Base-by-base conservation (phyloP, 2,888 invertebrate species). In the Stenodema calcarata region DNA sequence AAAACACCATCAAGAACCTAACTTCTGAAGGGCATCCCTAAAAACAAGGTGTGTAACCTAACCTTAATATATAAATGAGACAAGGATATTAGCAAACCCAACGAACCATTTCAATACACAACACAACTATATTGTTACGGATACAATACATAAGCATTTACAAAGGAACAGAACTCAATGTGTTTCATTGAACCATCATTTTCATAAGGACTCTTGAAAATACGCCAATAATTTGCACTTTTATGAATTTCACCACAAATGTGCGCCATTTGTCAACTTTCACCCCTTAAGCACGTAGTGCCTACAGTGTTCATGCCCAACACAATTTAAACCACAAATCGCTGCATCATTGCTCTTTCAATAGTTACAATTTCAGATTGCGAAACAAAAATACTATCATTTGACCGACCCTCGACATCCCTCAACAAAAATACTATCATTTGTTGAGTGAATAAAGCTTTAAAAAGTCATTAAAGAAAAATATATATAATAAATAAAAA, bases 131-230 rank as follows among this genome's bases (percentile, higher is more conserved):
- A 70, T 70, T 70, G 27, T 70, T 30, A 70, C 70, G 14, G 12
- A 70, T 70, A 70, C 70, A 70, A 70, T 70, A 70, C 70, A 70
- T 70, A 70, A 70, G 70, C 70, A 70, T 70, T 27, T 70, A 70
- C 70, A 50, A 50, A 70, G 70, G 70, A 70, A 70, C 70, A 70
- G 70, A 27, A 70, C 27, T 70, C 4, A 69, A 70, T 30, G 70
- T 70, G 70, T 70, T 70, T 16, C 16, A 50, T 16, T 50, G 50
- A 50, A n/a, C n/a, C 50, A 50, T n/a, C 50, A 50, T 50, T 50
- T 50, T 50, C 50, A 50, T 50, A 50, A 50, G 50, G n/a, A 50
- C 50, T 50, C 50, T 50, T n/a, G 50, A n/a, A 50, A 50, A 50
- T 50, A 50, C 50, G 50, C 50, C 6, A 50, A 50, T 14, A 50